Evolutionary conservation across 2,113 vertebrate genomes (phyloP).

Genomic region (Carassius auratus): DNA sequence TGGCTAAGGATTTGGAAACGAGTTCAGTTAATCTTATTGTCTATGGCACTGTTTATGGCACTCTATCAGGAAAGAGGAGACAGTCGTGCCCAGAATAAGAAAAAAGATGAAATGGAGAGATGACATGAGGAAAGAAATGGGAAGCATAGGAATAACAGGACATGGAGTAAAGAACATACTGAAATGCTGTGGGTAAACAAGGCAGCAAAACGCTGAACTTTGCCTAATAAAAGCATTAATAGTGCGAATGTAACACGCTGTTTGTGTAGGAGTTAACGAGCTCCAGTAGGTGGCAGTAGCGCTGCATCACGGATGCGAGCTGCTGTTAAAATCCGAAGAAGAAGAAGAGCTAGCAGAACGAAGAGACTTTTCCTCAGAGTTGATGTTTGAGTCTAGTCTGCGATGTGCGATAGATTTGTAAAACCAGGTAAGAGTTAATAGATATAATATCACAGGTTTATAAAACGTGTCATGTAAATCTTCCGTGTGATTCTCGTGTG

Average conservation of each 20-base stretch:
- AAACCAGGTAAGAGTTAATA: constrained; percentile 5
- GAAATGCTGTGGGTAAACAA: background rate
- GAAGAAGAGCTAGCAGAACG: background rate
- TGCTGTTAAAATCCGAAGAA: background rate
- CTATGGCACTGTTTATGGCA: too few species aligned
- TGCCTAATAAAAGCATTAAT: background rate
- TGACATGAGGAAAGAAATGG: background rate
- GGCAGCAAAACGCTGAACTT: background rate
- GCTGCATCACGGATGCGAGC: background rate
- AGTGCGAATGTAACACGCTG: too few species aligned
- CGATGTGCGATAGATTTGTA: constrained; percentile 6
- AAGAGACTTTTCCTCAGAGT: background rate
- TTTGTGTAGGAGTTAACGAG: background rate
- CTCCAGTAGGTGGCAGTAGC: background rate
- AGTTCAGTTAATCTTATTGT: too few species aligned
- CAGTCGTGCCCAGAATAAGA: too few species aligned
- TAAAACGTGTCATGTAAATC: background rate
- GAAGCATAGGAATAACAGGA: background rate
- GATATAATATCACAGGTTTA: background rate
- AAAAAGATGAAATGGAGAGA: too few species aligned
- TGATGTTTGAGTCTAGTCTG: background rate
- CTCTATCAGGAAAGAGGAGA: too few species aligned
- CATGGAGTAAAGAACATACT: background rate
- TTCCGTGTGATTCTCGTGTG: background rate
- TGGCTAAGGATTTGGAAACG: too few species aligned